Percentiles rank a stretch among this genome's conserved stretches.
Conservation (phyloP, 1,140 invertebrate genomes). For the Formica selysi region DNA sequence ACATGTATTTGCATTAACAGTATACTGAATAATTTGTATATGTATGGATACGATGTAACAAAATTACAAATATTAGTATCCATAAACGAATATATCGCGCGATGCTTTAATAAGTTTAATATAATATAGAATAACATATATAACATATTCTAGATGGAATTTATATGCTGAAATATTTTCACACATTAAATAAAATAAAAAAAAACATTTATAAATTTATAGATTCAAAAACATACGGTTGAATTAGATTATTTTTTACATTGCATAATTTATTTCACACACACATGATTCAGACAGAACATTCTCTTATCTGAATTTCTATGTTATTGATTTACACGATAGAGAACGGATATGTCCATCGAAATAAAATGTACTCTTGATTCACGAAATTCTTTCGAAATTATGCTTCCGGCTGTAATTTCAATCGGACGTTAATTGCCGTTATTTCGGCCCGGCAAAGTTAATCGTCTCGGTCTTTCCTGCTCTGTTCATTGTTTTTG, state of each 20-base stretch:
- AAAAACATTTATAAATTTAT: too few species aligned
- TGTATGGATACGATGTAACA: background rate
- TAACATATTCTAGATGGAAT: too few species aligned
- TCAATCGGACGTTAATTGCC: background rate
- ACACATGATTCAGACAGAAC: too few species aligned
- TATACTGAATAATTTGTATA: background rate
- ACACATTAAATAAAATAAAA: too few species aligned
- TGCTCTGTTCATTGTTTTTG: background rate
- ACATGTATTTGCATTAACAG: background rate
- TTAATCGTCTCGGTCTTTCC: background rate
- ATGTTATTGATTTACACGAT: too few species aligned
- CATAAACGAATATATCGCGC: background rate
- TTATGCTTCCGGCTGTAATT: background rate
- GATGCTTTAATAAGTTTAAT: background rate
- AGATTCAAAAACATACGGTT: too few species aligned
- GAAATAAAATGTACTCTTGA: background rate
- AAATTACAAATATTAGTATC: conserved; percentile 2
- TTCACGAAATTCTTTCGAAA: background rate
- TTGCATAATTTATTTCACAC: too few species aligned
- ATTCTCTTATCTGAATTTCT: too few species aligned
- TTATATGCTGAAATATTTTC: too few species aligned
- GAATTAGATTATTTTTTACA: too few species aligned
- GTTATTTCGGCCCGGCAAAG: background rate
- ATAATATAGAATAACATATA: too few species aligned
- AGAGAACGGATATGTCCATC: background rate